Percentiles rank a stretch among this genome's conserved stretches.
Evolutionary conservation across 2,113 vertebrate species (phyloP).

Genomic region (Danionella cerebrum): DNA sequence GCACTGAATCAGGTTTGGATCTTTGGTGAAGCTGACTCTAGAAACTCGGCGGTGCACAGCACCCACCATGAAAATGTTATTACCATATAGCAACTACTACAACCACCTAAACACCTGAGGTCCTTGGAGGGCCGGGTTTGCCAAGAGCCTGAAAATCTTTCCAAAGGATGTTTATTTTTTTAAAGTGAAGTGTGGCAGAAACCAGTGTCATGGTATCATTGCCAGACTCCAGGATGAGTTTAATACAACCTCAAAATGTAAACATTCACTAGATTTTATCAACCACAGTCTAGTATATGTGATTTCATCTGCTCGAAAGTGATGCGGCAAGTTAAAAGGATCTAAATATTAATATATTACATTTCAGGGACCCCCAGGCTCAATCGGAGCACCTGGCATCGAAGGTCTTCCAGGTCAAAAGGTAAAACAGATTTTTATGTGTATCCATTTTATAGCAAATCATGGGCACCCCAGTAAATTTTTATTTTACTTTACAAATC

Average conservation of each 20-base stretch:
- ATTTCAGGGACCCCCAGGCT: constrained; percentile 39
- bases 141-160: neutral
- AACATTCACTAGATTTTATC: neutral
- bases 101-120: neutral
- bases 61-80: too few species aligned
- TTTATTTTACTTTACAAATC: too few species aligned
- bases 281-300: neutral
- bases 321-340: too few species aligned
- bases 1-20: too few species aligned
- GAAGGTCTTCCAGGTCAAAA: constrained; percentile 39
- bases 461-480: too few species aligned
- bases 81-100: too few species aligned
- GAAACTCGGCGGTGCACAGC: too few species aligned
- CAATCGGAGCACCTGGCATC: constrained; percentile 32
- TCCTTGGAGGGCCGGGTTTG: neutral
- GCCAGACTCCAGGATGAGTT: neutral
- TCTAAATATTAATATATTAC: too few species aligned
- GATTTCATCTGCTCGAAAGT: too few species aligned
- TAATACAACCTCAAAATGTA: neutral
- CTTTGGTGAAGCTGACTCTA: too few species aligned
- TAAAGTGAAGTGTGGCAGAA: neutral
- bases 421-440: constrained; percentile 18
- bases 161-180: neutral
- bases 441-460: too few species aligned
- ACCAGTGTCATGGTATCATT: neutral